Evolutionary conservation across 2,888 invertebrate genomes (phyloP).

Genomic region (Amphimallon solstitiale): DNA sequence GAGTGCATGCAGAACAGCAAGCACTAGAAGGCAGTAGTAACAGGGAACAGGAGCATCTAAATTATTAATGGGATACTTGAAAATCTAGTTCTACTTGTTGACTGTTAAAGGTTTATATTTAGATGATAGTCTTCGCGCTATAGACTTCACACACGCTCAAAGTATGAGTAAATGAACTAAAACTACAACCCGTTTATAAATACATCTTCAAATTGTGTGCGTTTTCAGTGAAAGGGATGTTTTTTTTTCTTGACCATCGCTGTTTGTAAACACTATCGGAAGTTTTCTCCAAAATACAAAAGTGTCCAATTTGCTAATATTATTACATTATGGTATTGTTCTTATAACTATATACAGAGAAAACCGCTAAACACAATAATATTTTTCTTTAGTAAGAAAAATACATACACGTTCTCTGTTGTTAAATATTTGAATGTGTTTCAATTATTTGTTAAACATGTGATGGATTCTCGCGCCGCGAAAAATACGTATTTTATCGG

Average conservation of each 20-base stretch:
- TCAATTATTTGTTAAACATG: constrained; percentile 13
- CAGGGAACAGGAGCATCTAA: constrained; percentile 9
- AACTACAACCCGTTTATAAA: not conserved
- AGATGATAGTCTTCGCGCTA: constrained; percentile 33
- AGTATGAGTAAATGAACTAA: not conserved
- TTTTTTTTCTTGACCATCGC: not conserved
- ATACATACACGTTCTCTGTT: not conserved
- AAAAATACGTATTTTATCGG: not conserved
- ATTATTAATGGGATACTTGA: constrained; percentile 52
- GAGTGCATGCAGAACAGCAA: not conserved
- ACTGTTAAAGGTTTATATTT: constrained; percentile 46
- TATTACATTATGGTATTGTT: too few relatives aligned
- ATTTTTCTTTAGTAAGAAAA: too few relatives aligned
- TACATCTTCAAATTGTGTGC: constrained; percentile 9
- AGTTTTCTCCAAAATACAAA: too few relatives aligned
- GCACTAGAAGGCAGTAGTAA: not conserved
- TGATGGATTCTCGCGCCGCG: not conserved
- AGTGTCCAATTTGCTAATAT: too few relatives aligned
- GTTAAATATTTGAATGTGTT: constrained; percentile 4
- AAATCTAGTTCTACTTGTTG: constrained; percentile 63
- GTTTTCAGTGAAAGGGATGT: constrained; percentile 21
- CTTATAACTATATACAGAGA: too few relatives aligned
- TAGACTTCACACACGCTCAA: constrained; percentile 4
- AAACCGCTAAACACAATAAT: too few relatives aligned
- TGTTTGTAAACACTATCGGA: not conserved